Conservation (phyloP, 1,140 invertebrate species). For the Drosophila biarmipes region DNA sequence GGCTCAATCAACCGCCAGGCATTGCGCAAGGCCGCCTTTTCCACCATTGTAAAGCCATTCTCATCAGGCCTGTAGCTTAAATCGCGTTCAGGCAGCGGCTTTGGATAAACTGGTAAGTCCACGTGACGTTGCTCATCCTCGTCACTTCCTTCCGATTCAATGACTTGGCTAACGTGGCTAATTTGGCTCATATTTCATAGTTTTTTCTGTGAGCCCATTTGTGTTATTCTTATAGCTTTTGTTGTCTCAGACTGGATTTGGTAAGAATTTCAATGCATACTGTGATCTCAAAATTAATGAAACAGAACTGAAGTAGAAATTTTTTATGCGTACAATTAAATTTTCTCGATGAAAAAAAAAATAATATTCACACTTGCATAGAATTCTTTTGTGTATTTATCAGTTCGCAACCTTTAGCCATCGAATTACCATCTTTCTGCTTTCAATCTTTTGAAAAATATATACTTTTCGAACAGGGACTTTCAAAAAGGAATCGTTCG, state of each 20-base stretch:
- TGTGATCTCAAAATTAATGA: neutral
- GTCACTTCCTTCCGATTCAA: neutral
- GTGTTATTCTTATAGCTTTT: neutral
- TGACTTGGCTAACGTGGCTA: conserved; percentile 5
- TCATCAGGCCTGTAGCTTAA: conserved; percentile 21
- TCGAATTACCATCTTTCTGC: too few relatives aligned
- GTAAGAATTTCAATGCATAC: neutral
- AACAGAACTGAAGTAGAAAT: too few relatives aligned
- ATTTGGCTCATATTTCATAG: conserved; percentile 15
- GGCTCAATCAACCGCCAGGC: conserved; percentile 50
- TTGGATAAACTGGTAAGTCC: conserved; percentile 34
- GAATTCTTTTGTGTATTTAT: too few relatives aligned
- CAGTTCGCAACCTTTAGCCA: too few relatives aligned
- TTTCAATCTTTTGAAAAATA: too few relatives aligned
- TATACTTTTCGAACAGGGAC: too few relatives aligned
- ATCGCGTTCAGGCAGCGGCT: conserved; percentile 24
- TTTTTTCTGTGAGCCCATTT: too few relatives aligned
- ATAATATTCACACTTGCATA: too few relatives aligned
- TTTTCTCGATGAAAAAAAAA: too few relatives aligned
- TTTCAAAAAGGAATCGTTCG: too few relatives aligned
- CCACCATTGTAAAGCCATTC: conserved; percentile 27
- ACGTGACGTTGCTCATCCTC: neutral
- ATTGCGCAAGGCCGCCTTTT: conserved; percentile 43
- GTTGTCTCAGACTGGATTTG: neutral
- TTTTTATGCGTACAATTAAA: too few relatives aligned